These are phyloP conservation scores for Thripadectes ignobilis DNA, from an alignment of 2,797 vertebrate species.

Conservation along the genomic window DNA sequence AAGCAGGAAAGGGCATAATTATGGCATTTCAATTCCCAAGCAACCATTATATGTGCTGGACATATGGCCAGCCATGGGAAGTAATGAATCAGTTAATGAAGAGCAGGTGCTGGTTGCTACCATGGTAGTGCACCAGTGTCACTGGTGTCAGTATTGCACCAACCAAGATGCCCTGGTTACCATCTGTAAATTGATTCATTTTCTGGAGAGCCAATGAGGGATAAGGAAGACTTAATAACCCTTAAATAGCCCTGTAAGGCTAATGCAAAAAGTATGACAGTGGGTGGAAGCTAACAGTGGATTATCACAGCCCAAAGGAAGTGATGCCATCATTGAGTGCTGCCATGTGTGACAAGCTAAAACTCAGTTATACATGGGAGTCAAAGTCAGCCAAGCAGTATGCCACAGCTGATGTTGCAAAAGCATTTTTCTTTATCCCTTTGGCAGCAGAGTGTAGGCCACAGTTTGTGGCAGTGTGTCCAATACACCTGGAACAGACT, in stretches of 20 bases:
- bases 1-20: not conserved
- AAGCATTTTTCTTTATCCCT: not conserved
- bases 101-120: not conserved
- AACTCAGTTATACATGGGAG: not conserved
- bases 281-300: not conserved
- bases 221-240: not conserved
- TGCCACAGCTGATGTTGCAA: not conserved
- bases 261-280: not conserved
- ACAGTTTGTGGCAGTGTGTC: not conserved
- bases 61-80: not conserved
- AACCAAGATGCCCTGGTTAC: not conserved
- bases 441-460: not conserved
- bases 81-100: not conserved
- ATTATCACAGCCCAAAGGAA: not conserved
- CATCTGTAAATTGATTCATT: not conserved
- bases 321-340: not conserved
- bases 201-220: not conserved
- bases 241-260: not conserved
- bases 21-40: not conserved
- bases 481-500: not conserved
- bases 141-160: not conserved
- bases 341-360: rapidly evolving
- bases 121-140: not conserved
- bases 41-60: not conserved
- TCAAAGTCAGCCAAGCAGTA: not conserved